phyloP scores from a whole-genome alignment of 2,888 invertebrate genomes.

The Ptycholaimellus sp. region DNA sequence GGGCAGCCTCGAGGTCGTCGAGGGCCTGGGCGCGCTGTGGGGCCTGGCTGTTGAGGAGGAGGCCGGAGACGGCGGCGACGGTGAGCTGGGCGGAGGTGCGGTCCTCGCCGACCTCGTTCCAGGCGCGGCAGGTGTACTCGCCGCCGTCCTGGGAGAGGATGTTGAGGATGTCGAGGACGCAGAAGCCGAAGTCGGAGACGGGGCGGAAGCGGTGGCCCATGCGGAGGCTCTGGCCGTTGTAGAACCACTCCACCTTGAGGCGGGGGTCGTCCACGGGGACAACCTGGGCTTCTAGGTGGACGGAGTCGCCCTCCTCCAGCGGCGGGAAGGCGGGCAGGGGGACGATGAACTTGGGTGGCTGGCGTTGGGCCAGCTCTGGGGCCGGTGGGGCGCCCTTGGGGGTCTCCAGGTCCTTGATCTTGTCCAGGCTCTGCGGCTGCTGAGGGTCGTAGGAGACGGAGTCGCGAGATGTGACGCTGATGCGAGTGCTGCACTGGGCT shows the following conservation, averaged over 20 bases:
- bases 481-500: no score
- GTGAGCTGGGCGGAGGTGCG: conserved; percentile 18
- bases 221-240: conserved; percentile 63
- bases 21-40: conserved; percentile 18
- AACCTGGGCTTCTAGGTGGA: conserved; percentile 73
- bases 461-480: conserved; percentile 15
- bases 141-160: conserved; percentile 74
- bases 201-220: conserved; percentile 63
- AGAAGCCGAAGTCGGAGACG: conserved; percentile 73
- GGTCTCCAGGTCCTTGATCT: conserved; percentile 29
- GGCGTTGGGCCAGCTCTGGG: conserved; percentile 11
- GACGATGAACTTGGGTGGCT: conserved; percentile 61
- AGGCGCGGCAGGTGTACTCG: conserved; percentile 45
- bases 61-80: conserved; percentile 16
- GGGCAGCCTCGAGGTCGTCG: conserved; percentile 18
- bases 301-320: conserved; percentile 61
- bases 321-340: conserved; percentile 56
- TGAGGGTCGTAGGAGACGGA: conserved; percentile 64
- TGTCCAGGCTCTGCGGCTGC: conserved; percentile 68
- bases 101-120: conserved; percentile 32
- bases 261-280: conserved; percentile 43
- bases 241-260: conserved; percentile 62
- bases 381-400: no score
- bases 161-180: conserved; percentile 72
- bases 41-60: conserved; percentile 16